Percentiles rank a stretch among this genome's conserved stretches.
phyloP scores from a whole-genome alignment of 2,888 invertebrate species.

The Pomacea canaliculata region DNA sequence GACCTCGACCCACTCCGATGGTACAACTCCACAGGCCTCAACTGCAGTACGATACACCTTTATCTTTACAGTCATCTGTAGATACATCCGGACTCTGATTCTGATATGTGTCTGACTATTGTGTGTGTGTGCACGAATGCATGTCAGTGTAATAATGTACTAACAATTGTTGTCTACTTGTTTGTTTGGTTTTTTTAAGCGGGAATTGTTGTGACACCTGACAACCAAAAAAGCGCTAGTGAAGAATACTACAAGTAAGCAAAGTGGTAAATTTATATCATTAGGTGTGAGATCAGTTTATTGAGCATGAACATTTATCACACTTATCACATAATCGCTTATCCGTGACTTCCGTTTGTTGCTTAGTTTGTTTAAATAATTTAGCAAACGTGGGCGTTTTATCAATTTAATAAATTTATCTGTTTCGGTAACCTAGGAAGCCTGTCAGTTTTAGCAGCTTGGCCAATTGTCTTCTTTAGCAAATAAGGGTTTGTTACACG shows the following conservation, averaged over 20 bases:
- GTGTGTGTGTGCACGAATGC: too few species aligned
- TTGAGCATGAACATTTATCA: too few species aligned
- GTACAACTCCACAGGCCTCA: constrained; percentile 43
- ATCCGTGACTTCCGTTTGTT: background rate
- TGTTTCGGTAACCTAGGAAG: too few species aligned
- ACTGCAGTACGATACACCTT: constrained; percentile 47
- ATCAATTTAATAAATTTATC: too few species aligned
- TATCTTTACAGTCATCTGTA: background rate
- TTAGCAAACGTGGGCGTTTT: too few species aligned
- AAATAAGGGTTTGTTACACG: too few species aligned
- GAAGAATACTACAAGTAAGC: constrained; percentile 50
- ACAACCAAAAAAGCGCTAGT: constrained; percentile 36
- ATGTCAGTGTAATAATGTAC: too few species aligned
- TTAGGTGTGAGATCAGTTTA: background rate
- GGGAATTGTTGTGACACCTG: constrained; percentile 2
- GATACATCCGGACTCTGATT: background rate
- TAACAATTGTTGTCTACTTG: too few species aligned
- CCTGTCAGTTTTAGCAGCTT: too few species aligned
- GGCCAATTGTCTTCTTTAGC: too few species aligned
- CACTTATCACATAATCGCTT: too few species aligned
- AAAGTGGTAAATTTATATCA: background rate
- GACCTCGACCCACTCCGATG: constrained; percentile 33
- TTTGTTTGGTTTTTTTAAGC: constrained; percentile 5
- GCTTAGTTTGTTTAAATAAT: background rate
- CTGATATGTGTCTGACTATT: background rate